Evolutionary conservation across 2,113 vertebrate genomes (phyloP), one percentile per base, ranked within the genome.

Genomic region (Pangasianodon hypophthalmus): DNA sequence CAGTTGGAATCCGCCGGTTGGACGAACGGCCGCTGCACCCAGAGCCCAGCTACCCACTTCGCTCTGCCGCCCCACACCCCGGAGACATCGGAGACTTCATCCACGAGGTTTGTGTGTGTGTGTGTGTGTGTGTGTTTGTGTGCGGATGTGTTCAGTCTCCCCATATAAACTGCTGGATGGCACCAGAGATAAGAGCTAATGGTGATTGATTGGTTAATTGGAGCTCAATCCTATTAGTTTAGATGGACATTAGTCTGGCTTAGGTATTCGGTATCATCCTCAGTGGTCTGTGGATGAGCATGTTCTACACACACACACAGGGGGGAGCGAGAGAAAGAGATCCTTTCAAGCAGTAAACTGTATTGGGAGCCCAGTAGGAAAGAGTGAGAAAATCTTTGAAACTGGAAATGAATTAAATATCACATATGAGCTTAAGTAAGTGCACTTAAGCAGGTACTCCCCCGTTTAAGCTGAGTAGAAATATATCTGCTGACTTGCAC

Each of bases 31-130:
- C 98, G 60, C 97, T 99, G 90, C 97, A 98, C 50, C 97, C 98
- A 0, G 98, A 99, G 92, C 98, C 98, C 91, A 98, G 97, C 94
- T 99, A 99, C 93, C 98, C 98, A 0, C 93, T 98, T 73, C 96
- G 98, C 92, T 99, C 98, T 29, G 97, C 97, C 79, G 98, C 98
- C 90, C 98, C 98, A 0, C 98, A 99, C 95, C 98, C 98, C 60
- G 98, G 98, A 83, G 98, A 99, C 94, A 99, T 99, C 6, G 98
- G 98, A 82, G 98, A 99, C 93, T 99, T 99, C 95, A 99, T 99
- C 95, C 98, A 98, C 54, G 98, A 99, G 98, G 98, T 99, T n/a
- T 54, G 73, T 82, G 18, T 85, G 46, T 13, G 29, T 62, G 64
- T 62, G 58, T 60, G 48, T 90, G 29, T 21, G 62, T 75, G 52